Evolutionary conservation across 2,113 vertebrate species (phyloP), one percentile per base, ranked within the genome.

Genomic region (Pseudopodoces humilis): DNA sequence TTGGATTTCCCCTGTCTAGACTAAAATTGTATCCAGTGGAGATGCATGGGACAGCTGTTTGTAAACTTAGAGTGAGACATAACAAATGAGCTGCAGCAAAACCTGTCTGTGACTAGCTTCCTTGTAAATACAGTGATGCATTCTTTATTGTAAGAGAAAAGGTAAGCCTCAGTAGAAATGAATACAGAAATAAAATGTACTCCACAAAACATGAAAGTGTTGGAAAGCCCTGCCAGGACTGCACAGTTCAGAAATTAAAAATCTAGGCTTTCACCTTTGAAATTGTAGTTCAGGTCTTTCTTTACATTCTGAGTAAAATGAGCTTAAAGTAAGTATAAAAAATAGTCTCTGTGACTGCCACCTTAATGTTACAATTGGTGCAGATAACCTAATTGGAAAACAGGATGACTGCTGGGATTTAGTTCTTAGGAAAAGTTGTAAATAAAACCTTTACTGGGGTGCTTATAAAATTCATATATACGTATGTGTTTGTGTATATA

Each of bases 1-100:
- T 82, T 94, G 96, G 85, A 79, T 94, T 97, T 97, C 90, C 89
- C 92, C n/a, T 78, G 77, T 92, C 86, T 92, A 84, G 92, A 84
- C 90, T 94, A 87, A 95, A 96, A 95, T 90, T 82, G 81, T 87
- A 89, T 90, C 56, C 50, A 87, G 74, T 92, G 78, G 85, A 95
- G 93, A 96, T 82, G 65, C 88, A 62, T 10, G 71, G 75, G 95
- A 91, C 84, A 87, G 80, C 80, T 96, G 89, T 94, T 97, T 88
- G 88, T 96, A 96, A 97, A 96, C 83, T 95, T 56, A 15, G 68
- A 41, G 62, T 35, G 76, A 96, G 78, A 68, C 31, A 7, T 52
- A 90, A 87, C 56, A 95, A 92, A 91, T 69, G 85, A 95, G 64
- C 76, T 91, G 92, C 50, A 55, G 87, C 83, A 91, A 86, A 96